Evolutionary conservation across 2,113 vertebrate species (phyloP), one percentile per base, ranked within the genome.

Genomic region (Conger conger): DNA sequence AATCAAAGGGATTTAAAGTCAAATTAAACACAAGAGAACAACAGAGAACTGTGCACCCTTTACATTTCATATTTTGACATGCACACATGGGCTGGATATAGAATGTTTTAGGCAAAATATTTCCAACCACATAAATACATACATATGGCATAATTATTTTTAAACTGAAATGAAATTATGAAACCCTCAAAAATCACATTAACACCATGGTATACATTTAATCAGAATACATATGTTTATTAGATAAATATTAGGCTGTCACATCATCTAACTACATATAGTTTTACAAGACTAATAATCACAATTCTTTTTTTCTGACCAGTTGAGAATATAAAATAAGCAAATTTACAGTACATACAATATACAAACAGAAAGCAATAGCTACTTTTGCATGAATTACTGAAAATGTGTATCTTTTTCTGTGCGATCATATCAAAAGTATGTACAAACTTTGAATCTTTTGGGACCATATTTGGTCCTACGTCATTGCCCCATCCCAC

Each of bases 261-360:
- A 97, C 96, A 96, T 96, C 95, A 95, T 96, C 96, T 97, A 96
- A 95, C 96, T 97, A 96, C 96, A 96, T 97, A 97, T 95, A 96
- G 95, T 95, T 96, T 95, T 96, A 95, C 96, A 97, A 96, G 96
- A 99, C 98, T 99, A 99, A 98, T 99, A 99, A 99, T 97, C 97
- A 99, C 98, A 99, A 99, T 97, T 97, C 93, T 87, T 90, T 93
- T 93, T 93, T 96, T 97, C 95, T 96, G 97, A 99, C 96, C 97
- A 97, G 96, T 97, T 97, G 95, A 96, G 96, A 97, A 96, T 98
- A 98, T 98, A 97, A 99, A 98, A 98, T 98, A 97, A 97, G 96
- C n/a, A 27, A 68, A 8, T 97, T 98, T 99, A 99, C 97, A 96
- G 98, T 99, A 99, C 97, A 96, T 93, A 96, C 96, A 95, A 97